A percentile compares a stretch with the other conserved stretches of the same genome.
Conservation (phyloP, 2,797 vertebrate genomes). For the Carapus acus region DNA sequence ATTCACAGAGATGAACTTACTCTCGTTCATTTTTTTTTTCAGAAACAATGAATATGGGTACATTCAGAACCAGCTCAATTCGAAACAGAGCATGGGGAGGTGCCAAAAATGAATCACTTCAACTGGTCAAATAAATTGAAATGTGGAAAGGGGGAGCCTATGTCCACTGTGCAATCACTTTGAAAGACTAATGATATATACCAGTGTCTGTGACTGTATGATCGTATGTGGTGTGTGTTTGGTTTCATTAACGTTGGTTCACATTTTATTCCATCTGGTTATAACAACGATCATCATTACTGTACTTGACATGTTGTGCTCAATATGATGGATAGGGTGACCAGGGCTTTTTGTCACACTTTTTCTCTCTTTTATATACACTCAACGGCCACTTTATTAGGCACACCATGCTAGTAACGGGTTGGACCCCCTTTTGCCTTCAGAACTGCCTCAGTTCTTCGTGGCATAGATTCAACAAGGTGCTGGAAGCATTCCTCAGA, state of each 20-base stretch:
- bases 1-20: constrained; percentile 41
- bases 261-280: constrained; percentile 34
- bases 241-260: constrained; percentile 33
- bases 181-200: constrained; percentile 38
- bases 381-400: too few species aligned
- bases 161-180: constrained; percentile 24
- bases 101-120: constrained; percentile 19
- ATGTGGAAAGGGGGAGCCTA: constrained; percentile 19
- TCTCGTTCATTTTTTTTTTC: constrained; percentile 40
- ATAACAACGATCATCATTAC: constrained; percentile 53
- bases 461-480: too few species aligned
- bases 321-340: constrained; percentile 51
- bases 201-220: constrained; percentile 22
- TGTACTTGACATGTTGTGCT: constrained; percentile 21
- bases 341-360: too few species aligned
- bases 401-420: too few species aligned
- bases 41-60: constrained; percentile 42
- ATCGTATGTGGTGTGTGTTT: constrained; percentile 34
- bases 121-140: constrained; percentile 18
- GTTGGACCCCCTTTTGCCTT: too few species aligned
- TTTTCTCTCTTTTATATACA: too few species aligned
- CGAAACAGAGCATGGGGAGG: constrained; percentile 55
- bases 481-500: too few species aligned
- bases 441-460: too few species aligned
- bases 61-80: constrained; percentile 40